These are phyloP conservation scores for Alloscopus bannaensis DNA, from an alignment of 2,888 invertebrate species.

Conservation along the genomic window DNA sequence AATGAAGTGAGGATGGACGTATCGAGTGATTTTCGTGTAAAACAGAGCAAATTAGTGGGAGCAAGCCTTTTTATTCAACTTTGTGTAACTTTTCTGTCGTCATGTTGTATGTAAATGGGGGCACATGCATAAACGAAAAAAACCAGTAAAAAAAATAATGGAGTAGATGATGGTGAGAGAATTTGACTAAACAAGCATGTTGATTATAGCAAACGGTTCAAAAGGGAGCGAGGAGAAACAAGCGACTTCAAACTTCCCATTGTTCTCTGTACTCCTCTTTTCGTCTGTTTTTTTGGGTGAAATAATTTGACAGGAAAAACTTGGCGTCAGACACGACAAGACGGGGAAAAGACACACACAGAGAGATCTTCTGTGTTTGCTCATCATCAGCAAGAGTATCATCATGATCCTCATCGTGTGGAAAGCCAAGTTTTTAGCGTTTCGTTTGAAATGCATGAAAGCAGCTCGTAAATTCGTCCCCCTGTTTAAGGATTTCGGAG, in stretches of 20 bases:
- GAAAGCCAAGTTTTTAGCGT: constrained; percentile 48
- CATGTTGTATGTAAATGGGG: no score
- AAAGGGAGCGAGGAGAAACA: no score
- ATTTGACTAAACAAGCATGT: background rate
- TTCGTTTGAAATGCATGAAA: constrained; percentile 58
- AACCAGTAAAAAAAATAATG: no score
- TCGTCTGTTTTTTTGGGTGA: constrained; percentile 28
- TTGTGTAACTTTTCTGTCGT: no score
- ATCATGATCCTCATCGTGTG: constrained; percentile 24
- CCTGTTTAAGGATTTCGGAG: constrained; percentile 20
- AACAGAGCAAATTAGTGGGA: no score
- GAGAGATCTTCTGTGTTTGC: constrained; percentile 8
- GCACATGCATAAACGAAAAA: no score
- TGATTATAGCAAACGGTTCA: background rate
- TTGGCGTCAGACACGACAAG: constrained; percentile 58
- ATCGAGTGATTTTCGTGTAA: no score
- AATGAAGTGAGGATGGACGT: no score
- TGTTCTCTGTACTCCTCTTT: background rate
- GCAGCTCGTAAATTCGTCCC: constrained; percentile 52
- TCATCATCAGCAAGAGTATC: constrained; percentile 9
- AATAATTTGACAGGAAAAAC: constrained; percentile 62
- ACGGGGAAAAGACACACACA: constrained; percentile 20
- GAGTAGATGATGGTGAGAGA: background rate
- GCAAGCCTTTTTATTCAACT: no score
- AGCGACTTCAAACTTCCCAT: no score